A percentile compares a stretch with the other conserved stretches of the same genome.
phyloP scores from a whole-genome alignment of 2,888 invertebrate species.

The Melanotus villosus region DNA sequence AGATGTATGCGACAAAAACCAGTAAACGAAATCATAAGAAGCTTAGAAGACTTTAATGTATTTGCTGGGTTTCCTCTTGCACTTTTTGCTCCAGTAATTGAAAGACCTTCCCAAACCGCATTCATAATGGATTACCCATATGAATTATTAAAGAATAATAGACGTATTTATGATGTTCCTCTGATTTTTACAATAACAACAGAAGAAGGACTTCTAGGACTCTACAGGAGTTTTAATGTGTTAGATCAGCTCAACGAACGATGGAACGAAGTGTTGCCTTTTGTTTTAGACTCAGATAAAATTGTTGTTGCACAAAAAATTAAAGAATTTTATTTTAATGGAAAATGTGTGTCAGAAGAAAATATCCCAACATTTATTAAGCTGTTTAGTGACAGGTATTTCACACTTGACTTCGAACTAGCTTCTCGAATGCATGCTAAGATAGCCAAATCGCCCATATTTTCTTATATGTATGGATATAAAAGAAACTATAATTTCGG shows the following conservation, averaged over 20 bases:
- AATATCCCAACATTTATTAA: not conserved
- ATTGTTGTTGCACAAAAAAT: not conserved
- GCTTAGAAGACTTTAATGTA: too few relatives aligned
- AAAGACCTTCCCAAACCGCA: constrained; percentile 71
- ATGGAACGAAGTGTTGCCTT: not conserved
- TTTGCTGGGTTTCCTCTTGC: too few relatives aligned
- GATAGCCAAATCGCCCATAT: not conserved
- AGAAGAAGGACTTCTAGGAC: constrained; percentile 82
- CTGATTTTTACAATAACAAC: constrained; percentile 78
- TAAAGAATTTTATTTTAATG: constrained; percentile 13
- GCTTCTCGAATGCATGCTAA: constrained; percentile 6
- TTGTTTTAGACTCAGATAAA: not conserved
- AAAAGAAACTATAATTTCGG: not conserved
- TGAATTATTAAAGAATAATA: constrained; percentile 73
- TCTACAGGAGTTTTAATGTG: constrained; percentile 62
- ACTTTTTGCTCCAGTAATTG: too few relatives aligned
- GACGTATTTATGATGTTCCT: constrained; percentile 74
- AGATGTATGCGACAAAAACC: not conserved
- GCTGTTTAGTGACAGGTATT: constrained; percentile 15
- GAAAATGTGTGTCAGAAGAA: not conserved
- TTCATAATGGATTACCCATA: constrained; percentile 79
- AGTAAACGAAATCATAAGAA: not conserved
- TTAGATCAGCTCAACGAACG: not conserved
- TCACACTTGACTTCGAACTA: not conserved
- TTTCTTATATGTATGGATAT: constrained; percentile 22